These are phyloP conservation scores for Argyresthia goedartella DNA, from an alignment of 2,888 invertebrate genomes.

Conservation along the genomic window DNA sequence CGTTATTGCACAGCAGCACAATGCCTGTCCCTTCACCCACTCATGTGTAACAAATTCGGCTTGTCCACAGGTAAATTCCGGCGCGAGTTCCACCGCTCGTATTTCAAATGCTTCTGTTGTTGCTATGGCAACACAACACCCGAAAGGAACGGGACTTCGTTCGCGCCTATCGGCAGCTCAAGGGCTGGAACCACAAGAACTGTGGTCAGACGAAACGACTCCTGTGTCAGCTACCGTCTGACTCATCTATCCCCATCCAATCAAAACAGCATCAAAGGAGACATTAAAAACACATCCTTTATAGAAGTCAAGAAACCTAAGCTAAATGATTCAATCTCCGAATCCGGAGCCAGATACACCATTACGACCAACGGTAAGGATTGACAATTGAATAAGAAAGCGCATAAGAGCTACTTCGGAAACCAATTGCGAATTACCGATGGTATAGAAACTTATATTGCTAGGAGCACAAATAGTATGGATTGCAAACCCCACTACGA, in stretches of 20 bases:
- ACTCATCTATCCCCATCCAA: constrained; percentile 61
- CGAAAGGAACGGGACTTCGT: constrained; percentile 52
- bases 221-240: constrained; percentile 55
- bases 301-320: constrained; percentile 55
- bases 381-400: constrained; percentile 41
- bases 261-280: constrained; percentile 52
- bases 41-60: too few relatives aligned
- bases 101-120: constrained; percentile 74
- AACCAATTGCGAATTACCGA: constrained; percentile 26
- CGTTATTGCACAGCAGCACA: too few relatives aligned
- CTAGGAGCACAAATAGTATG: constrained; percentile 51
- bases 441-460: constrained; percentile 40
- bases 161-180: constrained; percentile 56
- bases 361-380: constrained; percentile 50
- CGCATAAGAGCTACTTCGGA: constrained; percentile 18
- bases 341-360: constrained; percentile 52
- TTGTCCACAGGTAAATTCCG: constrained; percentile 76
- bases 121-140: constrained; percentile 32
- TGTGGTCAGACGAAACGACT: constrained; percentile 55
- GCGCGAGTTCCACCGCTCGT: constrained; percentile 77
- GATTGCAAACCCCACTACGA: constrained; percentile 61
- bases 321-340: constrained; percentile 56
- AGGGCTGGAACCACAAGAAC: constrained; percentile 55
- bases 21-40: too few relatives aligned
- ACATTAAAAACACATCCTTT: constrained; percentile 59